phyloP scores from a whole-genome alignment of 2,113 vertebrate species.

The Aegithalos caudatus region DNA sequence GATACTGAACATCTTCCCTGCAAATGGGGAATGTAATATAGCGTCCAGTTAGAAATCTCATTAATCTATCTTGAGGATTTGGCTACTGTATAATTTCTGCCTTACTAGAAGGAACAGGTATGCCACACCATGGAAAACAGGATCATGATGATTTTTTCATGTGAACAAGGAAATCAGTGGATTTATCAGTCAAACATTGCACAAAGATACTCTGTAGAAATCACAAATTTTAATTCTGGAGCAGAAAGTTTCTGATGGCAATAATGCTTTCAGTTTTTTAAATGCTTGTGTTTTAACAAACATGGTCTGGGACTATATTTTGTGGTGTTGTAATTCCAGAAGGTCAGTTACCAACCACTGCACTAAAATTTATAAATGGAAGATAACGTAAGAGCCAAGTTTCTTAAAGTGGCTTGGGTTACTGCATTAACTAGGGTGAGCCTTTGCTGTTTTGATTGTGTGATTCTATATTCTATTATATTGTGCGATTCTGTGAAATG shows the following conservation, averaged over 20 bases:
- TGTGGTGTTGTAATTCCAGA: background rate
- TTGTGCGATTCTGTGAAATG: background rate
- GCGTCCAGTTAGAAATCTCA: background rate
- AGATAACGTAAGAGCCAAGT: background rate
- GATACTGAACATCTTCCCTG: background rate
- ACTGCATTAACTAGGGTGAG: background rate
- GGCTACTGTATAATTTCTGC: background rate
- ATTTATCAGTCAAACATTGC: background rate
- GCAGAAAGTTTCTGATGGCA: background rate
- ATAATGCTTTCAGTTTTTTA: background rate
- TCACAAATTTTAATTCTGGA: background rate
- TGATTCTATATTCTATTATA: background rate
- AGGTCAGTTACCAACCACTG: background rate
- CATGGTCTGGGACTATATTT: background rate
- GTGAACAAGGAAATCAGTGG: background rate
- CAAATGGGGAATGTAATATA: background rate
- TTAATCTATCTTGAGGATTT: background rate
- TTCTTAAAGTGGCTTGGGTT: background rate
- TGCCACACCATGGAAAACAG: background rate
- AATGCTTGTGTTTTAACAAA: background rate
- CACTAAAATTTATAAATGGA: background rate
- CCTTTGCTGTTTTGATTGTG: background rate
- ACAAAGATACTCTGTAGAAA: background rate
- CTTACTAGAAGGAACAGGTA: background rate
- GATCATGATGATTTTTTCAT: background rate